Evolutionary conservation across 2,113 vertebrate genomes (phyloP), one percentile per base, ranked within the genome.

Genomic region (Pelusios castaneus): DNA sequence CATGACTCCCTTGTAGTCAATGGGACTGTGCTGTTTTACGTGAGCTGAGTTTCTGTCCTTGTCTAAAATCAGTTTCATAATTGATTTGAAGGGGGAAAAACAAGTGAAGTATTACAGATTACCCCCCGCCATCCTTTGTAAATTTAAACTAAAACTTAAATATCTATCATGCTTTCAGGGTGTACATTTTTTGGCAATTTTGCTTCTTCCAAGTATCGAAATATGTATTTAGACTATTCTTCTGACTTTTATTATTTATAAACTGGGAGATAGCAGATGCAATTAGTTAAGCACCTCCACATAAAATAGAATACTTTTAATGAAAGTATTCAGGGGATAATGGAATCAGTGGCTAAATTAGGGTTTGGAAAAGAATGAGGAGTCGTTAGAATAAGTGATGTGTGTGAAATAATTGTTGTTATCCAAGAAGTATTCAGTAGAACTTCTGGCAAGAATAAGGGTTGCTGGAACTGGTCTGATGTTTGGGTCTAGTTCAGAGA

Each of bases 391-490:
- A 49, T 38, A 17, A 51, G 52, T 0, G 0, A 1, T 56, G 22
- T 2, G 6, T 24, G 0, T 2, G 43, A 34, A n/a, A 4, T 9
- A 10, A 0, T 0, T 1, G 25, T 27, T 67, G 58, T 52, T 80
- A 43, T 43, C 25, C 10, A 29, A 76, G 51, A 41, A 0, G 1
- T 25, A 1, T 63, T n/a, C 1, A 34, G 0, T 52, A 16, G 1
- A 1, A 24, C 14, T 29, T 0, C 45, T 85, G 52, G 51, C 5
- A 2, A 1, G 1, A 1, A 60, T 5, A 52, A 0, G 43, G 5
- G 6, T 0, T 43, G 82, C 27, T 7, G 78, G 25, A 45, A 76
- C 12, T 8, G 2, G 10, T 0, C 0, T 1, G 25, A 4, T 34
- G 24, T 4, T 27, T 45, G 55, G 8, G 34, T 43, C 41, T 76